Evolutionary conservation across 30 jellyfish, hydroid and myxozoan species (phyloP), one percentile per base, ranked within the genome.

Genomic region (Catostylus mosaicus): DNA sequence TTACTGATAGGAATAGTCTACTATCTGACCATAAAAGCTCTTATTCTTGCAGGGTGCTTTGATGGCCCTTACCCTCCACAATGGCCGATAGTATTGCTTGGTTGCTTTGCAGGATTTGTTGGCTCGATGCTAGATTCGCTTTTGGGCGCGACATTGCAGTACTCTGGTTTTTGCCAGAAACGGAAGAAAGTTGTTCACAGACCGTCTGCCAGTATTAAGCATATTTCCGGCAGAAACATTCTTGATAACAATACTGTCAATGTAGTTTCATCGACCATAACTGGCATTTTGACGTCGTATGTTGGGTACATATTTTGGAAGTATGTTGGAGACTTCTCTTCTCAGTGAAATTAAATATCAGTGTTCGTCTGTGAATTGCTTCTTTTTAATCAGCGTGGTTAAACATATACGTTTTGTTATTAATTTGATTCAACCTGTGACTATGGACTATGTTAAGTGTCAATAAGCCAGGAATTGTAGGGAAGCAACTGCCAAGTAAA

Each of bases 91-190:
- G 38, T 92, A 10, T 30, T 80, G 19, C 69, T 86, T 29, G 88
- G 91, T 11, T 36, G 74, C 16, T 30, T 74, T 29, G 95, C 95
- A 20, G 98, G 98, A 0, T 38, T 92, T 30, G n/a, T 82, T 67
- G 98, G 98, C 32, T 85, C 97, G 60, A 20, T 80, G 36, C 30
- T 86, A 35, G 98, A 92, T 60, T 92, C 98, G 0, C 26, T 81
- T 23, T 69, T 92, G 29, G 98, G 98, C 38, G 98, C 98, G 16
- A 82, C 94, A 1, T 37, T 85, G 19, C 98, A 92, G 71, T 92
- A 83, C 27, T 85, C 96, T 56, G 98, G 98, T 22, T 92, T 50
- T 62, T 92, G 96, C 38, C 70, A 84, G 9, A 51, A 30, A 30
- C 62, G 76, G 33, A 86, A 73, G 66, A 86, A 85, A 63, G 95